Evolutionary conservation across 2,888 invertebrate species (phyloP), one percentile per base, ranked within the genome.

Genomic region (Lapara coniferarum): DNA sequence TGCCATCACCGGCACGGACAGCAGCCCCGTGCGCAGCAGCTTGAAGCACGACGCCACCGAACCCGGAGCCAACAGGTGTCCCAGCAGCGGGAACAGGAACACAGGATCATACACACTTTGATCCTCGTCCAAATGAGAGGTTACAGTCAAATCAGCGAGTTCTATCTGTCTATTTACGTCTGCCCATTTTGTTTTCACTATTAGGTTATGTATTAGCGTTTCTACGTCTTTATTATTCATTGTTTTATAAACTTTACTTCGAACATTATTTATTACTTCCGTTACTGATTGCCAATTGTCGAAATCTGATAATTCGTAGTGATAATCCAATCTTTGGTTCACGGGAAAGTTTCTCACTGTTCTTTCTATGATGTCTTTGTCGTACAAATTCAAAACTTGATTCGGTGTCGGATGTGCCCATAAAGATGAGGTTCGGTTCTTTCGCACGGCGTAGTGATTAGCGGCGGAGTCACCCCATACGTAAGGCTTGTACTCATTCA

Each of bases 381-480:
- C 95, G 55, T 98, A 93, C 71, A 97, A 91, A 71, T 96, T 96
- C 73, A 98, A 89, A 2, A 97, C 95, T 87, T 97, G 96, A 63
- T 95, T 95, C 25, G 96, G 95, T 49, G 96, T 95, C 0, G 97
- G 96, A 84, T 97, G 96, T 70, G 96, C 95, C 94, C 96, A 95
- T 10, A 97, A 82, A 25, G 95, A 95, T 2, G 94, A 84, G 0
- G 89, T 83, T 70, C 94, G 89, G 67, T 88, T 92, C 72, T 95
- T 94, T 67, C 95, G 93, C 0, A 97, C 94, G 1, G 97, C 96
- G 82, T 97, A 97, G 84, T 97, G 96, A 67, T 95, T 95, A 0
- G 97, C 95, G 0, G 97, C 98, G 3, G 96, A 95, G 82, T 96
- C 95, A 0, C 98, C 98, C 96, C 97, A 98, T 0, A 98, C 90